Conservation (phyloP, 2,888 invertebrate species). For the Hemaris fuciformis region DNA sequence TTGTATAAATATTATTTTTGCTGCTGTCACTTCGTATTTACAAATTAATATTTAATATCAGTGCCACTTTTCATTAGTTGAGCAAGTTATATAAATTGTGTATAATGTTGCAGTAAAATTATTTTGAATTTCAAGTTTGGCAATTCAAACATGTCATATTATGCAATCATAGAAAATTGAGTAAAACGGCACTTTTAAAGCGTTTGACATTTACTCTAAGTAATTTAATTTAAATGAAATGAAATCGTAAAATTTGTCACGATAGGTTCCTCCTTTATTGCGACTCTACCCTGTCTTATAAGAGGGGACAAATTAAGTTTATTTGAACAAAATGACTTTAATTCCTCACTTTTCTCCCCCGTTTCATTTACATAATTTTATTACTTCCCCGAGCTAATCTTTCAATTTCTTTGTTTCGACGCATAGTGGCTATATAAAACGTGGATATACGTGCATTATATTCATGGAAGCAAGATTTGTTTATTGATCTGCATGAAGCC, state of each 20-base stretch:
- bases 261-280: background rate
- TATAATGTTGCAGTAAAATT: too few species aligned
- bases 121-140: background rate
- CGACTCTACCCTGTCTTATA: background rate
- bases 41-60: too few species aligned
- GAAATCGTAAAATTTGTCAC: background rate
- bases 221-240: background rate
- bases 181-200: too few species aligned
- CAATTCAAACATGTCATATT: background rate
- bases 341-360: background rate
- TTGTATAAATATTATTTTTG: too few species aligned
- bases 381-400: background rate
- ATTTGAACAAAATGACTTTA: background rate
- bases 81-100: too few species aligned
- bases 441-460: background rate
- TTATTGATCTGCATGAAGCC: too few species aligned
- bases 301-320: background rate
- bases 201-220: too few species aligned
- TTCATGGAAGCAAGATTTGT: background rate
- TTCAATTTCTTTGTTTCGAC: background rate
- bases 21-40: too few species aligned
- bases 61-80: too few species aligned
- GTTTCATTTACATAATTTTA: constrained; percentile 1
- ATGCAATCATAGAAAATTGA: too few species aligned
- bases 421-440: background rate